Evolutionary conservation across 2,113 vertebrate genomes (phyloP).

Genomic region (Psophia crepitans): DNA sequence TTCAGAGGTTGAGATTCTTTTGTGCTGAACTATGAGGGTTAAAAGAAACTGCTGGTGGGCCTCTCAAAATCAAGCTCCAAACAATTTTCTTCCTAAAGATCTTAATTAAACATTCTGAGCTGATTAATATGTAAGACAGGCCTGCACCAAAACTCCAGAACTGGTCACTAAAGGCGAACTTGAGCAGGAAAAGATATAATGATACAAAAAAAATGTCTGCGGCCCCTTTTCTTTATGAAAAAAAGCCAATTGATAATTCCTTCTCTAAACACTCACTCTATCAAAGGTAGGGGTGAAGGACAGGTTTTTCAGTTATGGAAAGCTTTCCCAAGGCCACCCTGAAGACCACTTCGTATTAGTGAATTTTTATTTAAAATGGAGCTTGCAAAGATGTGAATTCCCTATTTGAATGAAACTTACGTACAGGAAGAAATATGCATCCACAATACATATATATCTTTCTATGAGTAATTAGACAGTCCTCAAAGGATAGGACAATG

Average conservation of each 20-base stretch:
- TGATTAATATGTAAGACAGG: background rate
- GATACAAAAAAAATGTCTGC: background rate
- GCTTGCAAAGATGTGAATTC: background rate
- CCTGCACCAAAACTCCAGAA: background rate
- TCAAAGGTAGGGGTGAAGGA: background rate
- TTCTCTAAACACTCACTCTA: background rate
- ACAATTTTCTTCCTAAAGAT: background rate
- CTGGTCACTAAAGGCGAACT: background rate
- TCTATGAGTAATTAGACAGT: background rate
- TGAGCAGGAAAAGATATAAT: background rate
- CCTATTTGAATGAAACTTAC: background rate
- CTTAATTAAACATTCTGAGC: background rate
- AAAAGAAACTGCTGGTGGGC: background rate
- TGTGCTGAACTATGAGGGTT: background rate
- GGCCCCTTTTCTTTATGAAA: background rate
- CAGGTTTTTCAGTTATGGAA: background rate
- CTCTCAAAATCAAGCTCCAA: background rate
- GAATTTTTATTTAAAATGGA: background rate
- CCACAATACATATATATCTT: background rate
- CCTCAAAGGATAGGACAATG: background rate
- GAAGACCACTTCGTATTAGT: background rate
- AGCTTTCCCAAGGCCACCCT: background rate
- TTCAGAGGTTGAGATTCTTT: background rate
- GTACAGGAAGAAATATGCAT: background rate
- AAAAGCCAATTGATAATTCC: background rate